Conservation (phyloP, 2,797 vertebrate genomes). For the Nasua narica region DNA sequence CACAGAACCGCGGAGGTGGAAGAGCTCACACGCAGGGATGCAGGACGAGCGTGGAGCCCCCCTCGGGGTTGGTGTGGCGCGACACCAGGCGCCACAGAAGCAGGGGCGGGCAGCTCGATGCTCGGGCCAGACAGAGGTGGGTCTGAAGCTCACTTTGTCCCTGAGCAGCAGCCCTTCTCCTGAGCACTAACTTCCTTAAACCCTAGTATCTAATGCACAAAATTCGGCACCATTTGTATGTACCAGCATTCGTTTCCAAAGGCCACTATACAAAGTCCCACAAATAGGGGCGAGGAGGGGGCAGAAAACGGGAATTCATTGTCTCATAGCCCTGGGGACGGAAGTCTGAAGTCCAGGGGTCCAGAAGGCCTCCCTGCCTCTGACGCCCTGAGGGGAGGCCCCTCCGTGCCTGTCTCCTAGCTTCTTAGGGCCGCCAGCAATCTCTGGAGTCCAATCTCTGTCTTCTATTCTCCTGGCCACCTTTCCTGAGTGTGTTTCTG, state of each 20-base stretch:
- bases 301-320: background rate
- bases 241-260: fast-evolving
- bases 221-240: fast-evolving
- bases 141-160: background rate
- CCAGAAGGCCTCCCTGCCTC: fast-evolving
- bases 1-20: background rate
- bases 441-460: too few relatives aligned
- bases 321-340: background rate
- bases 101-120: background rate
- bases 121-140: background rate
- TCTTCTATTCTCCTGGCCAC: too few relatives aligned
- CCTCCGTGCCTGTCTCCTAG: too few relatives aligned
- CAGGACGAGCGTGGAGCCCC: too few relatives aligned
- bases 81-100: too few relatives aligned
- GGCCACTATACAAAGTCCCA: too few relatives aligned
- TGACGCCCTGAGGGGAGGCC: background rate
- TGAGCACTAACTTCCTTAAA: background rate
- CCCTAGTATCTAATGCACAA: background rate
- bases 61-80: too few relatives aligned
- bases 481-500: background rate
- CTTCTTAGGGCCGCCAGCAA: fast-evolving
- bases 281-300: background rate
- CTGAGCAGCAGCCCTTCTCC: background rate
- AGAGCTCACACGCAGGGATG: background rate
- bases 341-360: background rate